Evolutionary conservation across 2,113 vertebrate species (phyloP).

Genomic region (Oryzias melastigma): DNA sequence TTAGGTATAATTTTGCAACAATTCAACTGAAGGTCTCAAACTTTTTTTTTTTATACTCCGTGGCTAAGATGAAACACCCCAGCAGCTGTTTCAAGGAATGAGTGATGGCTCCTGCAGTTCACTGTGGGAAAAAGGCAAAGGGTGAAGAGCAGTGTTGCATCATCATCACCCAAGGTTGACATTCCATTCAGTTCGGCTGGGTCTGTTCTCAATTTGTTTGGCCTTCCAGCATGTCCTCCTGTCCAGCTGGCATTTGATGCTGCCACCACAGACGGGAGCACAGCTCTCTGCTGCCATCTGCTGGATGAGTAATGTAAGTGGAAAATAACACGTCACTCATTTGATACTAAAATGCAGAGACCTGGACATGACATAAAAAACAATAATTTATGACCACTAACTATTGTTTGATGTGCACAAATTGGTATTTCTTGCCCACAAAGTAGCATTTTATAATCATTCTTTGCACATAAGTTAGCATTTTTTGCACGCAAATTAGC

Average conservation of each 20-base stretch:
- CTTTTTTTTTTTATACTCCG: too few relatives aligned
- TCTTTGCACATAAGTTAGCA: too few relatives aligned
- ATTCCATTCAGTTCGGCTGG: slow-evolving; percentile 22
- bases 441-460: too few relatives aligned
- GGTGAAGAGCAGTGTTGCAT: slow-evolving; percentile 20
- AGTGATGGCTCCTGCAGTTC: slow-evolving; percentile 20
- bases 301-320: slow-evolving; percentile 26
- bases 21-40: too few relatives aligned
- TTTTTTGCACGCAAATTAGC: too few relatives aligned
- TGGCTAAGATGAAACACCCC: slow-evolving; percentile 3
- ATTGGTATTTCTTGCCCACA: too few relatives aligned
- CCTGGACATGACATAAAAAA: background rate
- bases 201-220: slow-evolving; percentile 5
- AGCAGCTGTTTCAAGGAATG: slow-evolving; percentile 54
- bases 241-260: slow-evolving; percentile 22
- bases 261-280: background rate
- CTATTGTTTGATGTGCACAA: too few relatives aligned
- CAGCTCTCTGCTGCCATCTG: slow-evolving; percentile 33
- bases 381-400: too few relatives aligned
- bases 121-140: slow-evolving; percentile 28
- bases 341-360: background rate
- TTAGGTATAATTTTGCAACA: too few relatives aligned
- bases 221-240: background rate
- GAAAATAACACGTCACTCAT: background rate
- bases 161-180: slow-evolving; percentile 20